Conservation (phyloP, 2,797 vertebrate species). For the Cossypha polioptera region DNA sequence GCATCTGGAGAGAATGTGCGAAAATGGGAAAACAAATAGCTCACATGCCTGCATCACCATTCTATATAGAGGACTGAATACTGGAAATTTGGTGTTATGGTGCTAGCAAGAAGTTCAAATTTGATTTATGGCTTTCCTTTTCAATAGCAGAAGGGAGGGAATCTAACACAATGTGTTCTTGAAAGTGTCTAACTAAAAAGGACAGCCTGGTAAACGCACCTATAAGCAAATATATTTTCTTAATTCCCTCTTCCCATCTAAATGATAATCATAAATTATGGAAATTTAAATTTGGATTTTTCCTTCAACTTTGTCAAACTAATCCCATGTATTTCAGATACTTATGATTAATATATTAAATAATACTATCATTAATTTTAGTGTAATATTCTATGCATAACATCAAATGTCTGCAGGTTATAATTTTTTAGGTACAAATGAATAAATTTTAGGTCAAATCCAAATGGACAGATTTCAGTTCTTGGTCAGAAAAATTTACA, state of each 20-base stretch:
- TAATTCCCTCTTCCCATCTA: accelerated
- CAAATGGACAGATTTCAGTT: neutral
- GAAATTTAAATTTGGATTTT: neutral
- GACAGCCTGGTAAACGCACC: neutral
- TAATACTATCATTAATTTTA: neutral
- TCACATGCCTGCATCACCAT: neutral
- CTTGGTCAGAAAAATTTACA: neutral
- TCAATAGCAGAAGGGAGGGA: neutral
- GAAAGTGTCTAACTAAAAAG: neutral
- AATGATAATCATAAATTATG: neutral
- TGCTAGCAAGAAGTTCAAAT: neutral
- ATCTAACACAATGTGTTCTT: neutral
- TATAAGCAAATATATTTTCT: neutral
- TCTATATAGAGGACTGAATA: neutral
- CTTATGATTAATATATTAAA: neutral
- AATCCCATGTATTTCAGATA: neutral
- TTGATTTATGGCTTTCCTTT: neutral
- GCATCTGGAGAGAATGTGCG: neutral
- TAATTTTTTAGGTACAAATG: neutral
- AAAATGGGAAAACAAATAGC: neutral
- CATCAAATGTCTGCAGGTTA: neutral
- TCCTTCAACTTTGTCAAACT: neutral
- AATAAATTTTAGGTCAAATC: neutral
- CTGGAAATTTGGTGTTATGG: neutral
- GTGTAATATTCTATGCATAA: neutral